Base-by-base conservation (phyloP, 2,888 invertebrate genomes). In the Acrocyrtus sp. region DNA sequence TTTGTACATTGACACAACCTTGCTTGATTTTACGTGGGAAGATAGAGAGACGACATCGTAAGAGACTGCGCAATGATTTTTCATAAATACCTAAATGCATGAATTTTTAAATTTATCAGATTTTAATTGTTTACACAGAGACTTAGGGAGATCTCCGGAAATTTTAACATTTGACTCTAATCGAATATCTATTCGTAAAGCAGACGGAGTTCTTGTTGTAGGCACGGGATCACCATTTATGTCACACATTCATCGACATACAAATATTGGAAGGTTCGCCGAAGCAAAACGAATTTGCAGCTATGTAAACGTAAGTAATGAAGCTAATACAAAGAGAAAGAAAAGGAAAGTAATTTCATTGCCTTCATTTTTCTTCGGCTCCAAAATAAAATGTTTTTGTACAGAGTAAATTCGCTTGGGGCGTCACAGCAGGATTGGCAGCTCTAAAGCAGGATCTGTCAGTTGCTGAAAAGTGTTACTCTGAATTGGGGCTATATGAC, bases 381-480 rank as follows among this genome's bases (percentile, higher is more conserved):
- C n/a, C n/a, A n/a, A n/a, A n/a, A n/a, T n/a, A n/a, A n/a, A n/a
- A n/a, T 65, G 47, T 51, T 4, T 34, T 27, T 17, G 50, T 19
- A 1, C 61, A 82, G 82, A 82, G 82, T 61, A 82, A 82, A 53
- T 76, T 81, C n/a, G 85, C 97, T 17, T 99, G 98, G 98, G 94
- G 96, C 0, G 95, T 95, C 78, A 86, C 98, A 80, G 98, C 98
- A 0, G 95, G 95, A 0, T 87, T 97, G 84, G 92, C 98, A 0
- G 93, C 94, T 68, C 91, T 94, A 78, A 90, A 91, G 74, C 92
- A 92, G 83, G 93, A 97, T 82, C 85, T 96, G 62, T 90, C 91
- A 70, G 91, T 95, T 5, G 96, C 98, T 17, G 98, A 98, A 86
- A 94, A 97, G 83, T 95, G 97, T 0, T 99, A 95, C 84, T 93